phyloP scores from a whole-genome alignment of 2,113 vertebrate species.

The Craseonycteris thonglongyai region DNA sequence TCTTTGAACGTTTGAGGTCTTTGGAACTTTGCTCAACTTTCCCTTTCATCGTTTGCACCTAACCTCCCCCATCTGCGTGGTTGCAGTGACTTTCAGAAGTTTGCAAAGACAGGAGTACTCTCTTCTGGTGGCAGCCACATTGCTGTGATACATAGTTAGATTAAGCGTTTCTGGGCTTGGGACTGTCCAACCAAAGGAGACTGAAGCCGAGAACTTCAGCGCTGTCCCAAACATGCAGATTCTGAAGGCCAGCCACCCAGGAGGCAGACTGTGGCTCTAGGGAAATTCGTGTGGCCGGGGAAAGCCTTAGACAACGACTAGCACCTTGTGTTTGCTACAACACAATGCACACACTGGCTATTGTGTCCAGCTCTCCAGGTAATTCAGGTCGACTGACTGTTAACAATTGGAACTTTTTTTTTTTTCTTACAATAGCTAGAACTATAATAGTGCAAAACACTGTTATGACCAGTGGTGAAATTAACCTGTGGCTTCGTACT shows the following conservation, averaged over 20 bases:
- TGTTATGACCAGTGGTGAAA: not conserved
- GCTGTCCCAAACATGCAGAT: not conserved
- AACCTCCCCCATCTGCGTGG: not conserved
- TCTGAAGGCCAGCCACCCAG: not conserved
- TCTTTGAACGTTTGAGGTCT: conserved; percentile 16
- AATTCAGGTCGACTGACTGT: not conserved
- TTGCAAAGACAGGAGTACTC: not conserved
- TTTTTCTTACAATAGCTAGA: not conserved
- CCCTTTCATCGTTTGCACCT: not conserved
- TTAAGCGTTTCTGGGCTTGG: not conserved
- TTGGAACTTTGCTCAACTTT: conserved; percentile 8
- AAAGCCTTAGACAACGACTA: not conserved
- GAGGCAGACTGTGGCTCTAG: not conserved
- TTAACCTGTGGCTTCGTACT: not conserved
- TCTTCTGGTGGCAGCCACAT: not conserved
- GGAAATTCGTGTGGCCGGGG: not conserved
- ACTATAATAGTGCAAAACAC: not conserved
- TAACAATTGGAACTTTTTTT: not conserved
- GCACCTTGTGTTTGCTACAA: not conserved
- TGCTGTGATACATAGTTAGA: not conserved
- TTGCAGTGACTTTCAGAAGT: conserved; percentile 12
- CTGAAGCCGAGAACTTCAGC: not conserved
- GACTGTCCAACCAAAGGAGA: not conserved
- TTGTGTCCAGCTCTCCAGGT: not conserved
- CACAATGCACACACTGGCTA: not conserved